Percentiles rank a stretch among this genome's conserved stretches.
Conservation (phyloP, 2,888 invertebrate species). For the Venusia cambrica region DNA sequence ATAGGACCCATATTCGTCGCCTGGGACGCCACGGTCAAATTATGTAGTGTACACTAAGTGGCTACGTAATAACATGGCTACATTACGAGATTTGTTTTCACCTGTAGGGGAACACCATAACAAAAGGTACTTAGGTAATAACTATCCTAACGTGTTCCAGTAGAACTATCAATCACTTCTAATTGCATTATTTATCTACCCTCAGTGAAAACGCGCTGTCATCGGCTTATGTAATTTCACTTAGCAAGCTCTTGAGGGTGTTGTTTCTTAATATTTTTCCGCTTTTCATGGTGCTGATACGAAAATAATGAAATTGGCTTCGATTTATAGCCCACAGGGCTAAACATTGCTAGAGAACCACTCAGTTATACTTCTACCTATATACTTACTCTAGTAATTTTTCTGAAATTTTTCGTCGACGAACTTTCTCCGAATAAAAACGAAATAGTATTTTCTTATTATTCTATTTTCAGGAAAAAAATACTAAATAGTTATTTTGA, state of each 20-base stretch:
- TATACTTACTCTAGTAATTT: no score
- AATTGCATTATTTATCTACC: constrained; percentile 71
- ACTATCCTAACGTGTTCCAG: constrained; percentile 22
- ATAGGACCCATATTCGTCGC: no score
- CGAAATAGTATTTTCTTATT: no score
- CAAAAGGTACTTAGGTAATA: constrained; percentile 22
- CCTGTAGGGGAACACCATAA: constrained; percentile 2
- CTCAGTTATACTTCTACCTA: no score
- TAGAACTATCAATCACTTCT: constrained; percentile 67
- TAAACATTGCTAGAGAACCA: no score
- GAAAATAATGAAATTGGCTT: constrained; percentile 38
- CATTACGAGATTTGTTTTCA: constrained; percentile 14
- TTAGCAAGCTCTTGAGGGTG: constrained; percentile 59
- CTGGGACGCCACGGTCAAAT: no score
- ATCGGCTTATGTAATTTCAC: constrained; percentile 69
- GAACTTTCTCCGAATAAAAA: no score
- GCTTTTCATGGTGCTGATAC: constrained; percentile 43
- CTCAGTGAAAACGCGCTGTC: constrained; percentile 59
- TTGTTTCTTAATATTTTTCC: constrained; percentile 54
- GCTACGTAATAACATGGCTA: constrained; percentile 4
- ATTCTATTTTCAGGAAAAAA: no score
- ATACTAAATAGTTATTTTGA: no score
- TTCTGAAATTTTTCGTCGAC: no score
- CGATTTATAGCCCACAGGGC: constrained; percentile 19
- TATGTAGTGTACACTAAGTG: no score